Conservation (phyloP, 2,113 vertebrate species). For the Dipodomys ordii region DNA sequence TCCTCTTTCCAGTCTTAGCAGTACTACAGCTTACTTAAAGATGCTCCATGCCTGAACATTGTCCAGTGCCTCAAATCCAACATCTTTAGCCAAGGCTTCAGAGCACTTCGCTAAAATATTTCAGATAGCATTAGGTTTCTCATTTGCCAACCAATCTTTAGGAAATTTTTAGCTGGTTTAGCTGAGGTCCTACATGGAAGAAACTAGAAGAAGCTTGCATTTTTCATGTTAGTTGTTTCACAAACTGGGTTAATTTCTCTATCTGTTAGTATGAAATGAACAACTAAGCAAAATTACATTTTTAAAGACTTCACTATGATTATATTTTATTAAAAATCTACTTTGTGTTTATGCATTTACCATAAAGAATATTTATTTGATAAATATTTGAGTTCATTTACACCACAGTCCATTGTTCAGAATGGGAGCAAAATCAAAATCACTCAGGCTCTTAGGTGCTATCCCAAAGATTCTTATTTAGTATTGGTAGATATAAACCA, state of each 20-base stretch:
- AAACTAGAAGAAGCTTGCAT: neutral
- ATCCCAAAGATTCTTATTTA: neutral
- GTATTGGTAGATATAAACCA: neutral
- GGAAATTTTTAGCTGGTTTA: neutral
- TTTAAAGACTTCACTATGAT: neutral
- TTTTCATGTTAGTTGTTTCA: neutral
- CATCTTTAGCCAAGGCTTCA: constrained; percentile 1
- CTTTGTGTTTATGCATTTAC: neutral
- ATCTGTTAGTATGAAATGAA: constrained; percentile 28
- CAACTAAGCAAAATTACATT: constrained; percentile 11
- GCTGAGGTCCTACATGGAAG: neutral
- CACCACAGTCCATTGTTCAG: neutral
- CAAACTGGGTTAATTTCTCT: neutral
- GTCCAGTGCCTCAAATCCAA: neutral
- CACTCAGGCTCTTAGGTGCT: neutral
- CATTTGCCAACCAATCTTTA: neutral
- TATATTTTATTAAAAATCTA: constrained; percentile 41
- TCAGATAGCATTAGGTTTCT: neutral
- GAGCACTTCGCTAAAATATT: neutral
- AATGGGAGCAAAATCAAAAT: neutral
- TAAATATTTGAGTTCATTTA: constrained; percentile 35
- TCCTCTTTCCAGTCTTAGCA: neutral
- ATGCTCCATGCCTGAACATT: neutral
- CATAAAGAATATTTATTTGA: neutral
- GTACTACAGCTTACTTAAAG: neutral